Evolutionary conservation across 2,888 invertebrate genomes (phyloP).

Genomic region (Drosophila ustulata): DNA sequence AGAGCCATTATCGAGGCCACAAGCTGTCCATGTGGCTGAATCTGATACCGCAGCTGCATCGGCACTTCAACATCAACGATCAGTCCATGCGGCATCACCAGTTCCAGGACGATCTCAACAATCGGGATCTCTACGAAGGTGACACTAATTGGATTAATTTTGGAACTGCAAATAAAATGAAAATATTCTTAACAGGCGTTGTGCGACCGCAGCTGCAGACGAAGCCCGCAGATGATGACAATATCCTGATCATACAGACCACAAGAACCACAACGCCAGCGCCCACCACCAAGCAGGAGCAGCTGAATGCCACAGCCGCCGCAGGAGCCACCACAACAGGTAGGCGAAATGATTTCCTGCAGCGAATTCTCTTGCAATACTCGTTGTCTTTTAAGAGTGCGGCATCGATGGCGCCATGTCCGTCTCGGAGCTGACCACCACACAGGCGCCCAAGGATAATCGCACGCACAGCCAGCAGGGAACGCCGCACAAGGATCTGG

Average conservation of each 20-base stretch:
- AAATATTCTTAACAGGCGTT: conserved; percentile 87
- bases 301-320: conserved; percentile 59
- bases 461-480: conserved; percentile 67
- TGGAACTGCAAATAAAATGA: not conserved
- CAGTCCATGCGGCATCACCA: conserved; percentile 95
- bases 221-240: conserved; percentile 79
- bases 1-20: conserved; percentile 96
- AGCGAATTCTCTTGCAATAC: not conserved
- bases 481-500: conserved; percentile 79
- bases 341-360: conserved; percentile 26
- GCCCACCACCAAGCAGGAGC: conserved; percentile 79
- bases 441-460: conserved; percentile 85
- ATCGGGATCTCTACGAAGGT: conserved; percentile 90
- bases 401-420: conserved; percentile 81
- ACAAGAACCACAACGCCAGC: conserved; percentile 70
- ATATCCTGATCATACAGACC: conserved; percentile 81
- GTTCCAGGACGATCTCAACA: conserved; percentile 89
- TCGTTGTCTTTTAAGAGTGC: conserved; percentile 60
- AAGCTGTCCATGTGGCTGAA: conserved; percentile 97
- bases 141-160: not conserved
- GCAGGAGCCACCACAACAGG: conserved; percentile 82
- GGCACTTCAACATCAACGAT: conserved; percentile 91
- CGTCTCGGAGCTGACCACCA: conserved; percentile 77
- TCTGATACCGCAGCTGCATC: conserved; percentile 94
- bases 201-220: conserved; percentile 89